Conservation (phyloP, 1,140 invertebrate species). For the Psilanteris sp. region DNA sequence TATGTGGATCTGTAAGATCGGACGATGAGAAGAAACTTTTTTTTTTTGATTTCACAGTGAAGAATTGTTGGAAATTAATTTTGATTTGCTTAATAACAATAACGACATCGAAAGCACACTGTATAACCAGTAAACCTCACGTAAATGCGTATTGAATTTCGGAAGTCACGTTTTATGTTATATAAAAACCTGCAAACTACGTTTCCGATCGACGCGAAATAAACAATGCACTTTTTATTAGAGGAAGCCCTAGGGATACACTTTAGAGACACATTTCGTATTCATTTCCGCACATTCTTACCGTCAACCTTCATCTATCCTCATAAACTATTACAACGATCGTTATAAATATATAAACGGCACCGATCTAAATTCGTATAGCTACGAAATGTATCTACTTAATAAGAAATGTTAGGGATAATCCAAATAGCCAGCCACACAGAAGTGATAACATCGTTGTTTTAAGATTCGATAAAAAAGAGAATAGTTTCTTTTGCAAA, state of each 20-base stretch:
- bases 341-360: slow-evolving; percentile 72
- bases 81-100: slow-evolving; percentile 1
- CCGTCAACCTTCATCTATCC: slow-evolving; percentile 60
- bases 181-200: slow-evolving; percentile 59
- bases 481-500: too few relatives aligned
- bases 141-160: slow-evolving; percentile 21
- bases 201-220: slow-evolving; percentile 23
- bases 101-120: slow-evolving; percentile 21
- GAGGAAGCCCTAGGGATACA: slow-evolving; percentile 52
- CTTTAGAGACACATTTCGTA: slow-evolving; percentile 21
- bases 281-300: slow-evolving; percentile 57
- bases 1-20: slow-evolving; percentile 34
- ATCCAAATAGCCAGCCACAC: slow-evolving; percentile 22
- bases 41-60: slow-evolving; percentile 31
- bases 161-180: slow-evolving; percentile 27
- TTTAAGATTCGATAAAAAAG: slow-evolving; percentile 33
- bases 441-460: slow-evolving; percentile 21
- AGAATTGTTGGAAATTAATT: not conserved
- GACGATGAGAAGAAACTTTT: slow-evolving; percentile 13
- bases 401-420: slow-evolving; percentile 38
- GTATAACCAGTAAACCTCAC: not conserved
- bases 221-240: slow-evolving; percentile 35
- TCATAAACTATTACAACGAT: slow-evolving; percentile 65
- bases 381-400: slow-evolving; percentile 47
- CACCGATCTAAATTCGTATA: slow-evolving; percentile 61